Base-by-base conservation (phyloP, 2,888 invertebrate genomes). In the Papilio gigon region DNA sequence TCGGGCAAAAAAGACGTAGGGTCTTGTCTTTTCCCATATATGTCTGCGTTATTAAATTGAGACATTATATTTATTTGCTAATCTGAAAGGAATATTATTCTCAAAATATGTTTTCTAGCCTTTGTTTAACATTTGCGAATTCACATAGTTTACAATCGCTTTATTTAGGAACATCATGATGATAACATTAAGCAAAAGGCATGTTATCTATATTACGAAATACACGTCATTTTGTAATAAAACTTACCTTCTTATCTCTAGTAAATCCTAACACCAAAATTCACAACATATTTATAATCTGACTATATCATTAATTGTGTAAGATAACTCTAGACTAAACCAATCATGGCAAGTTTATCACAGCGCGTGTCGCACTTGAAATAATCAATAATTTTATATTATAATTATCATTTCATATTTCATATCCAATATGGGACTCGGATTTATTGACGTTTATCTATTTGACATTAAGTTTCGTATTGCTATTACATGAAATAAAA, bases 1-100 rank as follows among this genome's bases (percentile, higher is more conserved):
- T 90, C 85, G 0, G 91, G 91, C 37, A 92, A 77, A 71, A 87
- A 88, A 12, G 81, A 80, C 20, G 89, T 90, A 6, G 91, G 91
- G 71, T 91, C 91, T 74, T 84, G 83, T 8, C 91, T 78, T 17
- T 76, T 74, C 1, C 73, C 74, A 8, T 70, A 33, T 42, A 68
- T 44, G 35, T 72, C 75, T 66, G 69, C 68, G 6, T 58, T 65
- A 1, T 68, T 69, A 59, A 71, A 65, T 59, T 72, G 72, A 17
- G 65, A 56, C 69, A 77, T 75, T 60, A 74, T 69, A 53, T 73
- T 68, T 20, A 65, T 71, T 37, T 72, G 72, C 35, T 61, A 12
- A 62, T 25, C 71, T 72, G 61, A 40, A 66, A 68, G 37, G 1
- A 14, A 33, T 33, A 8, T 6, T 11, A 11, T 35, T 35, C 33